These are phyloP conservation scores for Limnephilus marmoratus DNA, from an alignment of 2,888 invertebrate genomes.

Conservation along the genomic window DNA sequence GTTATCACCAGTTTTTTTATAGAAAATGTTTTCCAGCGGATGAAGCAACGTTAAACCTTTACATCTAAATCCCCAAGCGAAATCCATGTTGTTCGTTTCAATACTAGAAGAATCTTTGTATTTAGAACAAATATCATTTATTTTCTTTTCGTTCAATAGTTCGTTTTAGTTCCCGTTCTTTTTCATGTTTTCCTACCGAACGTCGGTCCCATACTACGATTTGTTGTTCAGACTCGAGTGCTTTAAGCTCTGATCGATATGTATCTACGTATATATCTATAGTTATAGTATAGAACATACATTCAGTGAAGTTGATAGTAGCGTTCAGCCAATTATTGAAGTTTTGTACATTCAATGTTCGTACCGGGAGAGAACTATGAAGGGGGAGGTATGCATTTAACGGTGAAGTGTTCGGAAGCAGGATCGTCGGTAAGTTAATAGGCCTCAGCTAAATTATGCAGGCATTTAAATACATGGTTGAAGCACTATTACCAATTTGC, in stretches of 20 bases:
- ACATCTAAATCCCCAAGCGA: constrained; percentile 2
- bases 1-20: neutral
- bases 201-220: neutral
- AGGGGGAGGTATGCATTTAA: neutral
- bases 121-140: neutral
- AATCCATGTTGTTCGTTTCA: neutral
- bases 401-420: neutral
- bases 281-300: neutral
- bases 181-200: neutral
- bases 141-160: neutral
- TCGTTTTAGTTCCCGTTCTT: neutral
- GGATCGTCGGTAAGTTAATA: neutral
- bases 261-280: neutral
- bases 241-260: neutral
- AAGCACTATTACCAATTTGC: neutral
- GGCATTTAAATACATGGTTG: neutral
- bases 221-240: neutral
- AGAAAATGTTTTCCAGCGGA: neutral
- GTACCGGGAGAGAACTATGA: neutral
- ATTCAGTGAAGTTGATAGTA: neutral
- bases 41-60: neutral
- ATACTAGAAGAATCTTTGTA: neutral
- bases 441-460: neutral
- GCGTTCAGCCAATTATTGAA: neutral
- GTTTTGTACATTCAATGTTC: neutral